Conservation (phyloP, 2,113 vertebrate species). For the Aramus guarauna region DNA sequence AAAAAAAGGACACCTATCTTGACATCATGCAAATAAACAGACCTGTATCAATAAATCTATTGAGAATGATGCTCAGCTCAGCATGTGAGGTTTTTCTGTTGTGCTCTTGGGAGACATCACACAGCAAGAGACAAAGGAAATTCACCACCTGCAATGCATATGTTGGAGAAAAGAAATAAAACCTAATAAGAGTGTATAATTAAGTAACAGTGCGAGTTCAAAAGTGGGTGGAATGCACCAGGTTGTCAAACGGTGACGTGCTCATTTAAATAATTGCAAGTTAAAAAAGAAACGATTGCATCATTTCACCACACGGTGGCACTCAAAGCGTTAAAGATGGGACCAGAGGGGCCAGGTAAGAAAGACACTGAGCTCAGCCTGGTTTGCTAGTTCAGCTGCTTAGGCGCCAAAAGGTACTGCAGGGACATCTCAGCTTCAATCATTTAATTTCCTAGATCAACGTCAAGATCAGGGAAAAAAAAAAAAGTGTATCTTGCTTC, state of each 20-base stretch:
- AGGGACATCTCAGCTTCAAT: fast-evolving
- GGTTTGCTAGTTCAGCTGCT: neutral
- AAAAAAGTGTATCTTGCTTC: neutral
- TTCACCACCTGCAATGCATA: fast-evolving
- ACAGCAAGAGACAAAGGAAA: neutral
- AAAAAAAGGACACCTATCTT: neutral
- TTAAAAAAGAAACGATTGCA: fast-evolving
- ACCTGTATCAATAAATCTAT: neutral
- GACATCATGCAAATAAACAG: neutral
- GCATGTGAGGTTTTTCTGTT: neutral
- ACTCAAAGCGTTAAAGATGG: neutral
- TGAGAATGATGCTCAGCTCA: neutral
- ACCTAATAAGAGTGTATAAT: fast-evolving
- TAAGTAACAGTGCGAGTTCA: neutral
- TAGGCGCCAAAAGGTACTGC: neutral
- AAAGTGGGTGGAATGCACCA: neutral
- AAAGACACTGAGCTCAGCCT: fast-evolving
- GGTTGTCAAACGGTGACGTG: fast-evolving
- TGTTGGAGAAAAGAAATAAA: neutral
- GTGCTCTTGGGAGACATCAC: neutral
- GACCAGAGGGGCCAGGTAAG: neutral
- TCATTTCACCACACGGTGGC: neutral
- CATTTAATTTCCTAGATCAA: fast-evolving
- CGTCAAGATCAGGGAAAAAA: neutral
- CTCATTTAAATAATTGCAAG: fast-evolving